These are phyloP conservation scores for Mesocentrotus franciscanus DNA, from an alignment of 53 echinoderm and acorn worm species.

Conservation along the genomic window DNA sequence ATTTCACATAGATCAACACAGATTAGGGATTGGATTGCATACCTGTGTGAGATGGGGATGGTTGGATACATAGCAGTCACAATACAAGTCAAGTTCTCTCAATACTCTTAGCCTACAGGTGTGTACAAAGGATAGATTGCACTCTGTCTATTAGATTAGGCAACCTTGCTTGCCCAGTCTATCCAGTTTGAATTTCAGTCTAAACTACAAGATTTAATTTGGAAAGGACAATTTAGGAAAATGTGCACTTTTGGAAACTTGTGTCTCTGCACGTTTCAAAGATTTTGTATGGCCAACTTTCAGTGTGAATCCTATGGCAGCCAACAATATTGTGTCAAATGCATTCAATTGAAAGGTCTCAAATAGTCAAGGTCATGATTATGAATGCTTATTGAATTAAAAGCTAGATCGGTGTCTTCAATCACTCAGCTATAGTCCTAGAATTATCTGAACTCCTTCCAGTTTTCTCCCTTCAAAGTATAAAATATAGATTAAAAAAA, in stretches of 20 bases:
- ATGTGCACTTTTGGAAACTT: conserved; percentile 1
- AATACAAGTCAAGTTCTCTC: conserved; percentile 20
- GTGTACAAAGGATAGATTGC: conserved; percentile 39
- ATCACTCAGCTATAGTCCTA: background rate
- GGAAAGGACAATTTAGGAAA: conserved; percentile 17
- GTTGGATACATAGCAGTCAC: background rate
- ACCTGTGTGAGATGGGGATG: background rate
- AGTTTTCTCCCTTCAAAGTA: background rate
- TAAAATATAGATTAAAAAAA: background rate
- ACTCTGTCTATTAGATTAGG: conserved; percentile 45
- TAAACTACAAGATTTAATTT: conserved; percentile 36
- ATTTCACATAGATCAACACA: conserved; percentile 48
- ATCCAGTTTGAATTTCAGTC: conserved; percentile 45
- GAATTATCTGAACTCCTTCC: background rate
- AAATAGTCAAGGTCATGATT: background rate
- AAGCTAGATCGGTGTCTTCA: background rate
- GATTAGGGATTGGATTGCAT: conserved; percentile 39
- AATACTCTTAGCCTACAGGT: conserved; percentile 3
- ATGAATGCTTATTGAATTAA: background rate
- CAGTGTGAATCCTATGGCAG: background rate
- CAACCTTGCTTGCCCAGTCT: background rate
- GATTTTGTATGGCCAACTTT: background rate
- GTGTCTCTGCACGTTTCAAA: background rate
- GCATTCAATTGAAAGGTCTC: background rate
- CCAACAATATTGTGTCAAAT: background rate